Percentiles rank a stretch among this genome's conserved stretches.
Conservation (phyloP, 2,888 invertebrate species). For the Pandemis corylana region DNA sequence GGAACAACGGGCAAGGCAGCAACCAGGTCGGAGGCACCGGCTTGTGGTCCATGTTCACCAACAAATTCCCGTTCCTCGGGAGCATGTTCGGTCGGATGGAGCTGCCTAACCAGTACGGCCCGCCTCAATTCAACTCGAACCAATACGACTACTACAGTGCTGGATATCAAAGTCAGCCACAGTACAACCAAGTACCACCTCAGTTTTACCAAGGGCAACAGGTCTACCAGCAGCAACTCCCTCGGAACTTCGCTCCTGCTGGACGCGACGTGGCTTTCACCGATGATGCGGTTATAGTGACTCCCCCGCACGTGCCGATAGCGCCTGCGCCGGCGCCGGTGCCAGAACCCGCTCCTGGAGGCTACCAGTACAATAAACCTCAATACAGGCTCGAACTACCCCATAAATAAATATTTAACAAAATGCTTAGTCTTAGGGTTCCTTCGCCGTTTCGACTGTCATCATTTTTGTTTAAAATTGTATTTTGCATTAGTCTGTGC, state of each 20-base stretch:
- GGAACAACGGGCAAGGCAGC: slow-evolving; percentile 68
- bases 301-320: slow-evolving; percentile 74
- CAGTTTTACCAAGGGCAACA: slow-evolving; percentile 54
- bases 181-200: slow-evolving; percentile 50
- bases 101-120: slow-evolving; percentile 56
- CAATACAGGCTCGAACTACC: slow-evolving; percentile 74
- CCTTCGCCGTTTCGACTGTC: not conserved
- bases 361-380: slow-evolving; percentile 76
- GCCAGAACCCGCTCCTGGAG: slow-evolving; percentile 55
- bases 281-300: slow-evolving; percentile 78
- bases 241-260: slow-evolving; percentile 58
- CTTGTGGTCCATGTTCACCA: slow-evolving; percentile 73
- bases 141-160: slow-evolving; percentile 49
- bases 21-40: slow-evolving; percentile 80
- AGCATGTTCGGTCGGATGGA: slow-evolving; percentile 79
- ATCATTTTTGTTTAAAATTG: not conserved
- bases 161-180: slow-evolving; percentile 51
- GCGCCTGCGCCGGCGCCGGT: slow-evolving; percentile 51
- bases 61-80: slow-evolving; percentile 76
- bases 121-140: slow-evolving; percentile 44
- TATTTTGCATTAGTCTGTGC: not conserved
- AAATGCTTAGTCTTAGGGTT: slow-evolving; percentile 5
- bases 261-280: slow-evolving; percentile 75
- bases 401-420: slow-evolving; percentile 59
- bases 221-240: slow-evolving; percentile 48